These are phyloP conservation scores for Tipula vernalis DNA, from an alignment of 2,888 invertebrate genomes.

Conservation along the genomic window DNA sequence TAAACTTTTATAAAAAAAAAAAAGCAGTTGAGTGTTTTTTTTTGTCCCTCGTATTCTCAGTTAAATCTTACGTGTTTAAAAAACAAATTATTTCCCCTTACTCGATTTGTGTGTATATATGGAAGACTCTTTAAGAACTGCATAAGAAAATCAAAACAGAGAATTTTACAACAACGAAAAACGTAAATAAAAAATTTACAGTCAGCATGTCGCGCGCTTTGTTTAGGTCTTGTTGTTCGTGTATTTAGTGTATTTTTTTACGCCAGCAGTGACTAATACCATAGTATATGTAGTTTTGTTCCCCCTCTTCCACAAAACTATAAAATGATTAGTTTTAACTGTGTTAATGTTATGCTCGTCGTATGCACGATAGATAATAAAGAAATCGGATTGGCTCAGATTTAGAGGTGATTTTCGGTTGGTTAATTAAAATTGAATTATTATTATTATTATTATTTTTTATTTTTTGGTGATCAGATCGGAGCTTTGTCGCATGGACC, in stretches of 20 bases:
- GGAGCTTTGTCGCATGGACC: not conserved
- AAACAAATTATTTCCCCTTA: not conserved
- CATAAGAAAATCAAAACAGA: not conserved
- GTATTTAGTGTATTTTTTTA: not conserved
- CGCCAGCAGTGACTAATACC: not conserved
- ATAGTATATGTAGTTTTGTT: not conserved
- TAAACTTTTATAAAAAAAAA: not conserved
- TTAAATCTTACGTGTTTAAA: not conserved
- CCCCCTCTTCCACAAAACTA: not conserved
- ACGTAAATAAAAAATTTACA: not conserved
- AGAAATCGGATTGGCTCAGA: not conserved
- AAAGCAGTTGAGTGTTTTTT: not conserved
- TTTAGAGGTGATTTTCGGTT: not conserved
- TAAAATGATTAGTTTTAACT: not conserved
- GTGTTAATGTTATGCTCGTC: not conserved
- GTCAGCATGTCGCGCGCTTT: constrained; percentile 4
- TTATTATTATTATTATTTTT: no score
- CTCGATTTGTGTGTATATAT: not conserved
- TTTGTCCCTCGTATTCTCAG: not conserved
- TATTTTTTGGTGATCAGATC: not conserved
- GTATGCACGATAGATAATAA: not conserved
- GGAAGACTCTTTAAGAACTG: not conserved
- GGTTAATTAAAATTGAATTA: not conserved
- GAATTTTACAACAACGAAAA: not conserved
- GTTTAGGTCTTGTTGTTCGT: not conserved